Evolutionary conservation across 2,888 invertebrate species (phyloP), one percentile per base, ranked within the genome.

Genomic region (Eilema griseolum): DNA sequence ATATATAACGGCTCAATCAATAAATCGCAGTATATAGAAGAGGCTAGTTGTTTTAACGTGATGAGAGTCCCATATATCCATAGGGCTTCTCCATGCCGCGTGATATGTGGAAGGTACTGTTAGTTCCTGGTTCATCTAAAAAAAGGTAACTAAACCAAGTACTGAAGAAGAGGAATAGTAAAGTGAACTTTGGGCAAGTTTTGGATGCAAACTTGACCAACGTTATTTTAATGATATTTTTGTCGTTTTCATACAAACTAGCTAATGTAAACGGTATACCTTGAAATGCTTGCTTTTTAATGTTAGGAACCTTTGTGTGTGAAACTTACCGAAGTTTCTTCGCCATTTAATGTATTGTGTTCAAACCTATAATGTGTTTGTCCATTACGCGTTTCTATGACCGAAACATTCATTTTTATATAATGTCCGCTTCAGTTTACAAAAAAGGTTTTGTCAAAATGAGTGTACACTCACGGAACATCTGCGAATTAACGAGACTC

Each of bases 201-300:
- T 1, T 46, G 41, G 41, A 41, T 41, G 14, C 14, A 37, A 7
- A 3, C 8, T 1, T 8, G 33, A 37, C 41, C 8, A 41, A 0
- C 4, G 5, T 16, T 41, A 28, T 28, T 33, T 4, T 7, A 14
- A 46, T 46, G 5, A 73, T 65, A 73, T 75, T 71, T 74, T 46
- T 67, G 61, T 70, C 11, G 37, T 74, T 79, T 71, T 71, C 63
- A 37, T 72, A 76, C 82, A 83, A 80, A 82, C 72, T 68, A 31
- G 33, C 20, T 26, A 20, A 56, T 33, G 14, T 28, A n/a, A n/a
- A 8, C 16, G 12, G 7, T 46, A 46, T 46, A 20, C 4, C 46
- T 46, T 46, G 46, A 7, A 46, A 46, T 1, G 1, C 20, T 20
- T 16, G 4, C 2, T 46, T 46, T 7, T 41, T 10, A 28, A 16